Conservation (phyloP, 1,140 invertebrate species). For the Apis dorsata region DNA sequence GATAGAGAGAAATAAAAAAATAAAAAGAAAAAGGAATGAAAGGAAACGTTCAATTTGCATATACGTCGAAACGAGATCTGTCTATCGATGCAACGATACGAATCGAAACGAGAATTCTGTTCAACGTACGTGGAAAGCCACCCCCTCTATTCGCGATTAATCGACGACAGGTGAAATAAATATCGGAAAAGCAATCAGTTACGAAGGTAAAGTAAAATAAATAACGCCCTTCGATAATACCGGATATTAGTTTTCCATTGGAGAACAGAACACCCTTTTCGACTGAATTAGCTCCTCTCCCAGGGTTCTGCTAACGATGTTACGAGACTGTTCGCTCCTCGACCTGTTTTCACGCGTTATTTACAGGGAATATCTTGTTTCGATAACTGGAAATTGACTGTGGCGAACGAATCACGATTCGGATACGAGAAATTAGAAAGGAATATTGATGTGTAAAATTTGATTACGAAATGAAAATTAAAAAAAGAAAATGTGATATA, state of each 20-base stretch:
- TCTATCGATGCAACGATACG: background rate
- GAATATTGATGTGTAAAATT: background rate
- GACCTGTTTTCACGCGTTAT: background rate
- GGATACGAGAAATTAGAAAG: background rate
- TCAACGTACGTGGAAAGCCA: no score
- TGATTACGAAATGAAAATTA: no score
- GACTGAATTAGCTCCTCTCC: conserved; percentile 16
- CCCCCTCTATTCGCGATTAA: conserved; percentile 52
- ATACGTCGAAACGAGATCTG: background rate
- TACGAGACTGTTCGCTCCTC: conserved; percentile 34
- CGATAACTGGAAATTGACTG: background rate
- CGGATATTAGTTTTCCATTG: conserved; percentile 57
- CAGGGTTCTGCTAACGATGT: conserved; percentile 31
- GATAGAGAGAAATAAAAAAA: background rate
- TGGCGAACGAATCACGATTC: no score
- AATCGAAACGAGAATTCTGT: background rate
- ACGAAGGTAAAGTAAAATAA: conserved; percentile 47
- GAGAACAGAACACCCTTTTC: conserved; percentile 35
- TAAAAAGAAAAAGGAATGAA: background rate
- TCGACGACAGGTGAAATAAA: conserved; percentile 58
- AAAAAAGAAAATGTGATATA: background rate
- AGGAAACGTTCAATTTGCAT: background rate
- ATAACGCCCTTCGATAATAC: conserved; percentile 49
- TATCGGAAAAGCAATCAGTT: conserved; percentile 64
- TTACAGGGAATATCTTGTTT: background rate